A percentile compares a stretch with the other conserved stretches of the same genome.
Evolutionary conservation across 2,888 invertebrate genomes (phyloP).

Genomic region (Hydrotaea cyrtoneurina): DNA sequence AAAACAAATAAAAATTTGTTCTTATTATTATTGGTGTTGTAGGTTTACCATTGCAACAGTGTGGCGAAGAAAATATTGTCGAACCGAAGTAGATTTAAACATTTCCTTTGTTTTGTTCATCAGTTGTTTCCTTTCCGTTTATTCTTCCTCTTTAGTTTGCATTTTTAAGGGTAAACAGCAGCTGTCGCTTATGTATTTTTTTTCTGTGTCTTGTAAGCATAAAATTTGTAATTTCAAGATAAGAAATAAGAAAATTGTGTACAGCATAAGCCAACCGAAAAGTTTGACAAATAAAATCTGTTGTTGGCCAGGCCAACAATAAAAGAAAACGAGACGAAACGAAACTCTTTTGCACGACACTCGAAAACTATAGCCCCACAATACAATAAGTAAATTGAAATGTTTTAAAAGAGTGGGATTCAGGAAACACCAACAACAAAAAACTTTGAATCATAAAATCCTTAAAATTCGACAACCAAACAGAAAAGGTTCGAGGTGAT

Average conservation of each 20-base stretch:
- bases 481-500: too few relatives aligned
- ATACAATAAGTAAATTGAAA: background rate
- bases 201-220: slow-evolving; percentile 1
- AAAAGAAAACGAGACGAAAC: background rate
- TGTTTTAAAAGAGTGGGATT: background rate
- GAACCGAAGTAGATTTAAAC: background rate
- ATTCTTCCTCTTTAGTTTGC: background rate
- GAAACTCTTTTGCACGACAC: background rate
- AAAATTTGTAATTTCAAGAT: slow-evolving; percentile 7
- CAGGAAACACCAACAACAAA: background rate
- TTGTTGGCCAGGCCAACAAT: slow-evolving; percentile 15
- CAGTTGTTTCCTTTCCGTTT: too few relatives aligned
- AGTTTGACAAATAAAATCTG: slow-evolving; percentile 48
- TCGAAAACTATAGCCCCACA: too few relatives aligned
- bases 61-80: background rate
- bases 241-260: background rate
- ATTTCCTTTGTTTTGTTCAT: background rate
- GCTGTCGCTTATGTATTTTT: too few relatives aligned
- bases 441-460: background rate
- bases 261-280: slow-evolving; percentile 13
- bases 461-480: background rate
- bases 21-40: slow-evolving; percentile 16
- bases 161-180: slow-evolving; percentile 36
- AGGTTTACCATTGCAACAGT: background rate
- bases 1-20: slow-evolving; percentile 21